A percentile compares a stretch with the other conserved stretches of the same genome.
Conservation (phyloP, 2,888 invertebrate species). For the Chymomyza procnemis region DNA sequence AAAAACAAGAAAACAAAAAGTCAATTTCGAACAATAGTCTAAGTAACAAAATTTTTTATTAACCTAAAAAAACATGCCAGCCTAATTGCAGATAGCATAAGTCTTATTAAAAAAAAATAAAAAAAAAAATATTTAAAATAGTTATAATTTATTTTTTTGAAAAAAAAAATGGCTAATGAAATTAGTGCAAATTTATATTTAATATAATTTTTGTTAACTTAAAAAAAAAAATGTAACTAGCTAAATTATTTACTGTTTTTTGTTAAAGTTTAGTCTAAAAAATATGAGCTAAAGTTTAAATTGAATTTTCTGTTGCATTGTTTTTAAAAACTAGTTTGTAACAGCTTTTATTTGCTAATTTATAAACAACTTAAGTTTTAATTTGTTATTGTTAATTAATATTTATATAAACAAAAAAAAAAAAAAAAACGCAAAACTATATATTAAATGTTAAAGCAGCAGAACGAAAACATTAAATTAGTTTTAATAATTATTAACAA, state of each 20-base stretch:
- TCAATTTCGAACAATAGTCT: constrained; percentile 54
- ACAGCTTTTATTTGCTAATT: constrained; percentile 7
- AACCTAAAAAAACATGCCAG: background rate
- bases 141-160: background rate
- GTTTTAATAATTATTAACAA: constrained; percentile 28
- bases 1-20: constrained; percentile 38
- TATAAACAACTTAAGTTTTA: constrained; percentile 52
- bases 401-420: constrained; percentile 52
- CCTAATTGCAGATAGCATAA: background rate
- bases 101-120: constrained; percentile 10
- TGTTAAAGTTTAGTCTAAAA: constrained; percentile 60
- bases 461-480: constrained; percentile 35
- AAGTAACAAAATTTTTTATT: constrained; percentile 4
- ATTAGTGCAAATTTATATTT: constrained; percentile 47
- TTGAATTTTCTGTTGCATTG: constrained; percentile 56
- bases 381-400: constrained; percentile 72
- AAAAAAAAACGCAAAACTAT: constrained; percentile 22
- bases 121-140: constrained; percentile 5
- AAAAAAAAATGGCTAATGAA: constrained; percentile 27
- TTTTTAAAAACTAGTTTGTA: constrained; percentile 52
- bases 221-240: constrained; percentile 50
- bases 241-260: constrained; percentile 60
- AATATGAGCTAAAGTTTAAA: constrained; percentile 21
- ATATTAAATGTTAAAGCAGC: constrained; percentile 34
- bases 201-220: constrained; percentile 57